Conservation (phyloP, 2,113 vertebrate species). For the Myiopsitta monachus region DNA sequence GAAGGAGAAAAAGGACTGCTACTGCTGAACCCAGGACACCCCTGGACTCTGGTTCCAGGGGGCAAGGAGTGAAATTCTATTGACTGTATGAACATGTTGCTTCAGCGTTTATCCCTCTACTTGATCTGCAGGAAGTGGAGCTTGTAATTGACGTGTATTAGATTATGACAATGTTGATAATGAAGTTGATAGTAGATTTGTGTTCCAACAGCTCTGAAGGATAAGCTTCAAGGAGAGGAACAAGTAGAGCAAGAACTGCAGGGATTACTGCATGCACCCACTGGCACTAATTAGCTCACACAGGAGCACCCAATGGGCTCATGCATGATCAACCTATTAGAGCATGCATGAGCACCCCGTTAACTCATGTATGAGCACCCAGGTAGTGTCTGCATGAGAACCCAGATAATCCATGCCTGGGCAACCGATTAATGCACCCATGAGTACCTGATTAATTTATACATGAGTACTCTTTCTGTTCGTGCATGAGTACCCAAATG, state of each 20-base stretch:
- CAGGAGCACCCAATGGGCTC: not conserved
- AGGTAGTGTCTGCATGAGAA: not conserved
- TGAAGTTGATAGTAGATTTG: not conserved
- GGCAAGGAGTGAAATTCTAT: not conserved
- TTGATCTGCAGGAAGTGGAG: not conserved
- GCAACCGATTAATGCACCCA: not conserved
- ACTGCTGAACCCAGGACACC: too few species aligned
- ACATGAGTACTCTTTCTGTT: not conserved
- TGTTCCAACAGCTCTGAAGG: not conserved
- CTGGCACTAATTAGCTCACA: not conserved
- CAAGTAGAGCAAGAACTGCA: not conserved
- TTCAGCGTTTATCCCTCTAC: not conserved
- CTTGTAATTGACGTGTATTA: not conserved
- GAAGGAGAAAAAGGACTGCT: too few species aligned
- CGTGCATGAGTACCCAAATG: not conserved
- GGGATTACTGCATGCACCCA: not conserved
- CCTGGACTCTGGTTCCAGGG: not conserved
- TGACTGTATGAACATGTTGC: rapidly evolving
- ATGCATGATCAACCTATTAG: not conserved
- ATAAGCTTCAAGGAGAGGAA: not conserved
- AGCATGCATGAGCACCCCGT: not conserved
- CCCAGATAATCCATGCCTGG: not conserved
- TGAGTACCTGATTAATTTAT: not conserved
- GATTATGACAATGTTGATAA: not conserved
- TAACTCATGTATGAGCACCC: not conserved